Conservation (phyloP, 2,888 invertebrate genomes). For the Apocheima hispidaria region DNA sequence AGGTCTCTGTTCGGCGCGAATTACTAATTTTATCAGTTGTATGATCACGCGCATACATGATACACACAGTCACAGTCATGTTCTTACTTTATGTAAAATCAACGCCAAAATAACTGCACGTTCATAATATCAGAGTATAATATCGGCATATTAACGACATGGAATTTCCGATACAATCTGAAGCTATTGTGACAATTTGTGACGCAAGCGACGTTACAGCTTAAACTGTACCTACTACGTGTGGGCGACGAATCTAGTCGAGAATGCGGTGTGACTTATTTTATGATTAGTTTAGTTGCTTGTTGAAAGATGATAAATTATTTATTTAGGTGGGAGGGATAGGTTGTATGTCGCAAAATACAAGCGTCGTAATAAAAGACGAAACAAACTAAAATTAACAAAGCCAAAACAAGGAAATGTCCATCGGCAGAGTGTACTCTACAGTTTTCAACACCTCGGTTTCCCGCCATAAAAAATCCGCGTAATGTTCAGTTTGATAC, state of each 20-base stretch:
- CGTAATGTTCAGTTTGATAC: too few relatives aligned
- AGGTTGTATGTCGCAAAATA: constrained; percentile 3
- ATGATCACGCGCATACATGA: background rate
- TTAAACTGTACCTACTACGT: background rate
- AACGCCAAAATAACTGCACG: constrained; percentile 23
- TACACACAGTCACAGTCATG: background rate
- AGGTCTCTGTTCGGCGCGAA: too few relatives aligned
- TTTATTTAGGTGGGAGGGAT: constrained; percentile 12
- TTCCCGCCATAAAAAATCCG: too few relatives aligned
- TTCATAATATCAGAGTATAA: constrained; percentile 18
- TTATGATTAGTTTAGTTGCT: constrained; percentile 8
- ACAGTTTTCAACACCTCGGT: too few relatives aligned
- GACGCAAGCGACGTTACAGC: background rate
- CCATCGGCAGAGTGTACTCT: too few relatives aligned
- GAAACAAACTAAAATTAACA: too few relatives aligned
- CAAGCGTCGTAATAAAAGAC: background rate
- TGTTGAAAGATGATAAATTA: constrained; percentile 12
- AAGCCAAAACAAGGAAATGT: too few relatives aligned
- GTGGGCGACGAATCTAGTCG: constrained; percentile 4
- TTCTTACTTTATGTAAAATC: constrained; percentile 4
- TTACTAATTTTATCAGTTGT: too few relatives aligned
- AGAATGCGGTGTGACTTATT: constrained; percentile 12
- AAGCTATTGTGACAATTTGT: constrained; percentile 11
- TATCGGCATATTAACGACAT: constrained; percentile 29
- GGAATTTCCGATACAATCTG: constrained; percentile 18